phyloP scores from a whole-genome alignment of 2,888 invertebrate genomes.

The Hedychridium roseum region DNA sequence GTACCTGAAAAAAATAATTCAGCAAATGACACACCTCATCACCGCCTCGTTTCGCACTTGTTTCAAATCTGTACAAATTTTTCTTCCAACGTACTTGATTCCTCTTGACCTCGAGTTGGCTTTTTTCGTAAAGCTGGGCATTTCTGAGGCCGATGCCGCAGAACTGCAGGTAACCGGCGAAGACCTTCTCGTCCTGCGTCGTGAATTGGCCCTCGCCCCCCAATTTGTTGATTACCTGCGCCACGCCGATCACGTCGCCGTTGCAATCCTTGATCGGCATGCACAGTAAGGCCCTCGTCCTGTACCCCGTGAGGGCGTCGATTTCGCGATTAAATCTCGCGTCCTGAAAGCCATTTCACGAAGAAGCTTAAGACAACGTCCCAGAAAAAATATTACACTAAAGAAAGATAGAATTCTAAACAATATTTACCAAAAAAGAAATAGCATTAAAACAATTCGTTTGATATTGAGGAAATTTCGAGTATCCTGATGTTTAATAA shows the following conservation, averaged over 20 bases:
- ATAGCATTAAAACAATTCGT: too few relatives aligned
- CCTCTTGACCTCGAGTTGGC: constrained; percentile 92
- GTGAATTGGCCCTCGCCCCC: constrained; percentile 86
- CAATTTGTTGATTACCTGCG: constrained; percentile 91
- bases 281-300: constrained; percentile 89
- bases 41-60: too few relatives aligned
- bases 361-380: too few relatives aligned
- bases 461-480: too few relatives aligned
- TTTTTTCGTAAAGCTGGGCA: constrained; percentile 95
- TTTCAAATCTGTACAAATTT: too few relatives aligned
- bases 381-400: too few relatives aligned
- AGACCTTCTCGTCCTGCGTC: constrained; percentile 87
- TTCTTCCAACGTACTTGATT: constrained; percentile 82
- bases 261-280: constrained; percentile 96
- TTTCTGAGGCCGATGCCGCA: constrained; percentile 95
- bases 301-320: constrained; percentile 91
- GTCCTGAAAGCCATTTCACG: constrained; percentile 74
- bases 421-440: too few relatives aligned
- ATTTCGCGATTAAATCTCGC: constrained; percentile 92
- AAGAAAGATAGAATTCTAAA: too few relatives aligned
- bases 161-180: constrained; percentile 92
- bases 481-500: too few relatives aligned
- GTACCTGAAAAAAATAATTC: constrained; percentile 66
- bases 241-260: constrained; percentile 95
- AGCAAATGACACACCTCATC: background rate